Evolutionary conservation across 2,888 invertebrate genomes (phyloP), one percentile per base, ranked within the genome.

Genomic region (Machimus rusticus): DNA sequence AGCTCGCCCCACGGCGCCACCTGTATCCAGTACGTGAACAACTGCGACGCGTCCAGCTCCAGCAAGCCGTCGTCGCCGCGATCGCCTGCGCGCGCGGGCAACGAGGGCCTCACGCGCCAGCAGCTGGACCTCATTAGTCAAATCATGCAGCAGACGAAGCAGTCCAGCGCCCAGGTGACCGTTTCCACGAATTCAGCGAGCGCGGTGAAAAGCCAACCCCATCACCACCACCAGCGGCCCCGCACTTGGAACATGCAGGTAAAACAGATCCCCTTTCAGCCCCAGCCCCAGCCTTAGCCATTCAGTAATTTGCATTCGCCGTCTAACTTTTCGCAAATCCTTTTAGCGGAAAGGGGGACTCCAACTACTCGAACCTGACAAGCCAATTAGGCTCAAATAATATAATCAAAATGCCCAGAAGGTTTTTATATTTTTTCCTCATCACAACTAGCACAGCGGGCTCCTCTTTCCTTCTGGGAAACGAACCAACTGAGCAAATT

Each of bases 91-190:
- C 91, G 91, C 37, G 88, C 90, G 34, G 91, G 92, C 85, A 95
- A 95, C 91, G 95, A 96, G 90, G 95, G 95, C 88, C 93, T 96
- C 89, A 95, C 95, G 87, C 94, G 95, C 90, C 95, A 96, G 90
- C 96, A 96, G 92, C 93, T 96, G 90, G 96, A 96, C 92, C 94
- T 96, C 90, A 96, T 96, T 90, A 95, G 96, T 92, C 95, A 96
- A 92, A 96, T 96, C 90, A 96, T 96, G 95, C 95, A 96, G 90
- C 96, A 96, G 92, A 95, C 95, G 23, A 95, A 95, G 91, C 95
- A 95, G 90, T 94, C 95, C 86, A 93, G 93, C 88, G 93, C 93
- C 57, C 92, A 92, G 90, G 92, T 93, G 57, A 93, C 92, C 5
- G 92, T 92, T 43, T 92, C 92, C 19, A 91, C 92, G 66, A 91